These are phyloP conservation scores for Eunapius fragilis DNA, from an alignment of 37 sponge, comb jelly and placozoan genomes.

Conservation along the genomic window DNA sequence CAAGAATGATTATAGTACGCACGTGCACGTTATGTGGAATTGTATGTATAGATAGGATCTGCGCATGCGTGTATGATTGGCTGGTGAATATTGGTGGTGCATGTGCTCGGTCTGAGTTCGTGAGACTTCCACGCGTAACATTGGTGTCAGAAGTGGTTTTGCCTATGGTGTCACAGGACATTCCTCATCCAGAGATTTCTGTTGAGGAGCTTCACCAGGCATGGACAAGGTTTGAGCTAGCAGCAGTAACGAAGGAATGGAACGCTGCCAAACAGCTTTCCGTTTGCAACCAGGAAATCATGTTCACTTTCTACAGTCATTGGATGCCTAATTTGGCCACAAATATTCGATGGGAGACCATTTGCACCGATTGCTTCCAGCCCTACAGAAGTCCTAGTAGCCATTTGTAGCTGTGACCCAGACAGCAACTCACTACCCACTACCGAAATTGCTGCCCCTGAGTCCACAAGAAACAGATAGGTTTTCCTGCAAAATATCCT, in stretches of 20 bases:
- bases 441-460: conserved; percentile 28
- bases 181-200: conserved; percentile 26
- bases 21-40: no score
- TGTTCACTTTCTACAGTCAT: no score
- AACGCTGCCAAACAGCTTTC: conserved; percentile 35
- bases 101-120: not conserved
- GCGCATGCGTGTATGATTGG: not conserved
- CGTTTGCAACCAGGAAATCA: no score
- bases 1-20: no score
- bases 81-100: not conserved
- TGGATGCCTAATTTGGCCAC: not conserved
- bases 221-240: conserved; percentile 45
- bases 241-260: conserved; percentile 46
- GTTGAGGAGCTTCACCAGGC: conserved; percentile 18
- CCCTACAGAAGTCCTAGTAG: not conserved
- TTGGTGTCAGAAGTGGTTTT: conserved; percentile 35
- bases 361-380: conserved; percentile 15
- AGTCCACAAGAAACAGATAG: not conserved
- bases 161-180: not conserved
- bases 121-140: not conserved
- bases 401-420: not conserved
- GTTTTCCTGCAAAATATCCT: not conserved
- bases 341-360: no score
- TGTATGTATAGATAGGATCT: not conserved
- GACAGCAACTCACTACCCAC: not conserved